Conservation (phyloP, 2,888 invertebrate genomes). For the Tetropium fuscum region DNA sequence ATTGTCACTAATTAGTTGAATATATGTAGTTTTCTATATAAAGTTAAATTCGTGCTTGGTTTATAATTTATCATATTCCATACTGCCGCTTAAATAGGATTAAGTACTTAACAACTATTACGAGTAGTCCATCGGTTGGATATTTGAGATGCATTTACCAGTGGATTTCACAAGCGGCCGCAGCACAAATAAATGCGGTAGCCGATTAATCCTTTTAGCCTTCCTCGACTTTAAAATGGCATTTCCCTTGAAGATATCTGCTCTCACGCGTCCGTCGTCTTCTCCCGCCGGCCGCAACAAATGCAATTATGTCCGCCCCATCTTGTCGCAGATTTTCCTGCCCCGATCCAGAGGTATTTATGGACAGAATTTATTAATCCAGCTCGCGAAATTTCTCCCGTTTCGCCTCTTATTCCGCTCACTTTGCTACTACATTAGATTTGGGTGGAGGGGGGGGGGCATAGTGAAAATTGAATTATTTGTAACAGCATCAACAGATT, state of each 20-base stretch:
- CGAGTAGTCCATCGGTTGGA: no score
- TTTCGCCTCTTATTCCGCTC: constrained; percentile 37
- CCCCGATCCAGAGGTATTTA: constrained; percentile 29
- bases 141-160: no score
- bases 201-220: neutral
- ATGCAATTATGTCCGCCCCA: constrained; percentile 41
- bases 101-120: no score
- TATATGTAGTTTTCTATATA: no score
- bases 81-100: no score
- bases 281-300: constrained; percentile 39
- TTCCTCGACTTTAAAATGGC: neutral
- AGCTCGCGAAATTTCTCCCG: constrained; percentile 33
- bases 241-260: neutral
- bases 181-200: neutral
- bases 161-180: neutral
- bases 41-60: no score
- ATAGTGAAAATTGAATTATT: constrained; percentile 45
- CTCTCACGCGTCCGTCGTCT: constrained; percentile 20
- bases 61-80: no score
- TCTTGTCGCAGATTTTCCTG: constrained; percentile 31
- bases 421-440: constrained; percentile 41
- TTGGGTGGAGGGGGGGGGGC: no score
- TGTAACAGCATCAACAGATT: constrained; percentile 41
- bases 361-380: constrained; percentile 42
- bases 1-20: no score